phyloP scores from a whole-genome alignment of 2,113 vertebrate genomes.

The Thinocorus orbignyianus region DNA sequence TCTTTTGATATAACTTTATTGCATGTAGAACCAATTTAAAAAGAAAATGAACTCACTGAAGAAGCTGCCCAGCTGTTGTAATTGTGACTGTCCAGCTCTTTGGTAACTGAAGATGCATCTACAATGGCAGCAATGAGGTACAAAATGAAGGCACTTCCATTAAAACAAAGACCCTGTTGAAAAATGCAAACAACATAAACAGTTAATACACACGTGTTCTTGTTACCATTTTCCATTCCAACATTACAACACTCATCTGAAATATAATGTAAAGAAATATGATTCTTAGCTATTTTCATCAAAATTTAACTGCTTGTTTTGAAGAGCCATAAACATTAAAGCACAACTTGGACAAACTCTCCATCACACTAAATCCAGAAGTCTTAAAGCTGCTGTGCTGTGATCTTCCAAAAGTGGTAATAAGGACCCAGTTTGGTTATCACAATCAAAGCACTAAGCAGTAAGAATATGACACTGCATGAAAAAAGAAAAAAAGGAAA shows the following conservation, averaged over 20 bases:
- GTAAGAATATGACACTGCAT: not conserved
- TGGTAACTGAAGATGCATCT: constrained; percentile 77
- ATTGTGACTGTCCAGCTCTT: constrained; percentile 82
- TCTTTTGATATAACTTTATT: not conserved
- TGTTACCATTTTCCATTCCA: not conserved
- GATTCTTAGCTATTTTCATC: not conserved
- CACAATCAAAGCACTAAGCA: not conserved
- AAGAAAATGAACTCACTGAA: constrained; percentile 78
- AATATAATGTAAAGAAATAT: not conserved
- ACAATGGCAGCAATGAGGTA: constrained; percentile 87
- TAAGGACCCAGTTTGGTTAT: not conserved
- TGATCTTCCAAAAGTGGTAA: not conserved
- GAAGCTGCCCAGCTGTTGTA: constrained; percentile 93
- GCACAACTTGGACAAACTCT: not conserved
- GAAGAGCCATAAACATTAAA: not conserved
- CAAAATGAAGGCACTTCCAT: constrained; percentile 82
- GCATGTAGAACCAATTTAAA: not conserved
- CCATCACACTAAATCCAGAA: not conserved
- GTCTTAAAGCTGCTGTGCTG: not conserved
- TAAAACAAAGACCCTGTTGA: constrained; percentile 84
- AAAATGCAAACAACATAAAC: not conserved
- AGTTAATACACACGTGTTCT: not conserved
- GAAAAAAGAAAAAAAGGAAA: not conserved
- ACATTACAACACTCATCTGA: not conserved
- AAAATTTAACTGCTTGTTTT: not conserved